Base-by-base conservation (phyloP, 2,113 vertebrate species). In the Syngnathus typhle region DNA sequence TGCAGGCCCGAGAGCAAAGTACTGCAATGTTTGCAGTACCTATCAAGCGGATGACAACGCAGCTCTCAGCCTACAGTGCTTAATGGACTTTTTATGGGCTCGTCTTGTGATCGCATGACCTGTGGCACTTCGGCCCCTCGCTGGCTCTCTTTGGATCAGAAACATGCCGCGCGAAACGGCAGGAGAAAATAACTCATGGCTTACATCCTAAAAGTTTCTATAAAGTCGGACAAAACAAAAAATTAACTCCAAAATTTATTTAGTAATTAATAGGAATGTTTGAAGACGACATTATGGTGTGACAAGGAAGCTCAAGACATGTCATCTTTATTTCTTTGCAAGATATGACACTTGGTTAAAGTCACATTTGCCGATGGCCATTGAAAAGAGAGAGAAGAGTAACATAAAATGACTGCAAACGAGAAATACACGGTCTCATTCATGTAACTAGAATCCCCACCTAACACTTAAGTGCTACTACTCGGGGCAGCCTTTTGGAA, bases 51-150 rank as follows among this genome's bases (percentile, higher is more conserved):
- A 95, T 94, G 94, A 94, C 94, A 95, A 94, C 93, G 92, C 93
- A 88, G 91, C 92, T 83, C 93, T 97, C 91, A 94, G 93, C 91
- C 93, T 91, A 89, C 91, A 91, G 87, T 90, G 90, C 94, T 95
- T 98, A 98, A 99, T 98, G 96, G 95, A 96, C 91, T 95, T 97
- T 98, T 98, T 99, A 98, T 96, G 92, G 91, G 90, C 88, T 87
- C 86, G 89, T 89, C 87, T 92, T 89, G 84, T 91, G 89, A 92
- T 93, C 92, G 91, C 90, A 91, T 95, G 95, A 95, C 94, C 94
- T 95, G 87, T 92, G 86, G 89, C 83, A 81, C 88, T 86, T 78
- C 81, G 81, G 83, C 87, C 90, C 85, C 83, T 88, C 92, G 88
- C 91, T 90, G 91, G 91, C 90, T 92, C 64, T 27, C 64, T 27